Conservation (phyloP, 2,113 vertebrate species). For the Aphyosemion australe region DNA sequence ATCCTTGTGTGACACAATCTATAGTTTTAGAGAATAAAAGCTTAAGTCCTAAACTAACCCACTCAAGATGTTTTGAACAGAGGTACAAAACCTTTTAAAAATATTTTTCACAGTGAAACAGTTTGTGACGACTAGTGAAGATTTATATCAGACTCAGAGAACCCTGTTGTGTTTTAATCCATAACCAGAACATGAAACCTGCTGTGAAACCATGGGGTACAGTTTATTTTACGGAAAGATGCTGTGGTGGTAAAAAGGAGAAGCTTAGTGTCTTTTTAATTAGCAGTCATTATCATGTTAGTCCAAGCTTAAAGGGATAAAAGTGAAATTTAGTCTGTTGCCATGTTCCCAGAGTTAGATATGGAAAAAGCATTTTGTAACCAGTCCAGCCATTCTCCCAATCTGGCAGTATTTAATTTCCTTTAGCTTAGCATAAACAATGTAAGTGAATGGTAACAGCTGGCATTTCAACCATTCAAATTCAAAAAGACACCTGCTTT, state of each 20-base stretch:
- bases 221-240: background rate
- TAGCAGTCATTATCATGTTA: background rate
- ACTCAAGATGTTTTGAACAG: background rate
- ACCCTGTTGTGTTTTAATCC: conserved; percentile 7
- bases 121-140: background rate
- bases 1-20: background rate
- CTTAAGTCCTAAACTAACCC: background rate
- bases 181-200: conserved; percentile 9
- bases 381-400: no score
- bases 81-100: background rate
- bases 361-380: no score
- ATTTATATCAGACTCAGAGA: background rate
- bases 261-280: background rate
- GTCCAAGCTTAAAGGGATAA: no score
- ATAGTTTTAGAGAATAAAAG: background rate
- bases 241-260: background rate
- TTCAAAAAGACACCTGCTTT: no score
- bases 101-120: background rate
- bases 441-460: no score
- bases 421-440: no score
- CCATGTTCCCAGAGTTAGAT: no score
- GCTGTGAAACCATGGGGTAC: background rate
- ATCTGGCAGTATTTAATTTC: no score
- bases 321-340: background rate
- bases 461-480: no score